phyloP scores from a whole-genome alignment of 2,113 vertebrate species.

The Dasyprocta punctata region DNA sequence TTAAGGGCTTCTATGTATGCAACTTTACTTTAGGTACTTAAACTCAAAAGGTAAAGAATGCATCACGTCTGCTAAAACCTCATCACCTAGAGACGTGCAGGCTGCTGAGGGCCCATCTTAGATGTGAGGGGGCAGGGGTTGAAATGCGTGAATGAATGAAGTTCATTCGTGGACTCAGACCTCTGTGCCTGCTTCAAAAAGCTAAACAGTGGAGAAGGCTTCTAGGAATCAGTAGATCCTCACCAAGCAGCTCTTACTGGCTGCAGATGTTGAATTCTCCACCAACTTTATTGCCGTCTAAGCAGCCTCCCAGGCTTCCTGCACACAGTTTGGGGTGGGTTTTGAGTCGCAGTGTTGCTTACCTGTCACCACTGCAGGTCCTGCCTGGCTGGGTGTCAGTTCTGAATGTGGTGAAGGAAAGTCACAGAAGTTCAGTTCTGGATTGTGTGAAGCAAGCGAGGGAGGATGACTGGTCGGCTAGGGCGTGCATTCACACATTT shows the following conservation, averaged over 20 bases:
- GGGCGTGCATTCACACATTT: conserved; percentile 65
- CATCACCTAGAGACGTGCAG: background rate
- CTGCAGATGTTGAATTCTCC: background rate
- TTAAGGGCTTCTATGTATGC: background rate
- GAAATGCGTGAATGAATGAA: background rate
- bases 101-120: background rate
- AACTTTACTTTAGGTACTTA: background rate
- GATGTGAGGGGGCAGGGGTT: background rate
- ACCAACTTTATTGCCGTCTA: background rate
- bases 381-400: background rate
- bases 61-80: background rate
- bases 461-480: background rate
- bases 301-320: background rate
- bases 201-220: background rate
- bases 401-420: background rate
- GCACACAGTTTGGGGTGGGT: background rate
- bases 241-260: background rate
- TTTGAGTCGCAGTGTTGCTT: background rate
- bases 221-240: background rate
- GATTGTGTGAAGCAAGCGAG: background rate
- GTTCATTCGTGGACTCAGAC: background rate
- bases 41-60: background rate
- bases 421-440: background rate
- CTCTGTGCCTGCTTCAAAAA: background rate
- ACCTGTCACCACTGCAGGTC: background rate